Evolutionary conservation across 2,113 vertebrate genomes (phyloP), one percentile per base, ranked within the genome.

Genomic region (Chitala chitala): DNA sequence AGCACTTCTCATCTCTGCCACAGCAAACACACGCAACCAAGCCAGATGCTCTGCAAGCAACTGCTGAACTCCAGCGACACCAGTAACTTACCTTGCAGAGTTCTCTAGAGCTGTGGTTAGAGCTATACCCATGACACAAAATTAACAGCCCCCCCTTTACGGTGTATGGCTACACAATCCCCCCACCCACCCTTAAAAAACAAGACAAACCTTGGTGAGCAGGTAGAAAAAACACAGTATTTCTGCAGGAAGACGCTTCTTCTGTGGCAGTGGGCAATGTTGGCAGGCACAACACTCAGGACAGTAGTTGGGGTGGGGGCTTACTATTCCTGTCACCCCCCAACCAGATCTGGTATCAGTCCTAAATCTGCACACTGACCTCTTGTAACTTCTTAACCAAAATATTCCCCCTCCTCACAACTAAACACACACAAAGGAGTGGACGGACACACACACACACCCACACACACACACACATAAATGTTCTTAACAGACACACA

Each of bases 281-380:
- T 68, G 24, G 33, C 69, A 82, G 74, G 79, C 74, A 86, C 84
- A 84, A 77, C 82, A 75, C 77, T 75, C 55, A 50, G 29, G 22
- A 24, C 78, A 54, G 70, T 65, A 50, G 76, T 78, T 75, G 26
- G 22, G 44, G 7, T 20, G 80, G 64, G 17, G 50, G 69, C 64
- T 76, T 73, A 72, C 87, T 88, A 88, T 87, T 87, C 84, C 85
- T 85, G 87, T 87, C 68, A 78, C 29, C 64, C 78, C 71, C 69
- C 59, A 64, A 79, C 83, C 79, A 82, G 82, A 86, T 87, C 81
- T 72, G 70, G 76, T 86, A 79, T 82, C 82, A 80, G 68, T 73
- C 79, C 74, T 81, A 75, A 77, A 77, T 75, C 31, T 33, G 54
- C 31, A 44, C 55, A 61, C 48, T 58, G 48, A 36, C n/a, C 33